Evolutionary conservation across 2,888 invertebrate species (phyloP), one percentile per base, ranked within the genome.

Genomic region (Macaria liturata): DNA sequence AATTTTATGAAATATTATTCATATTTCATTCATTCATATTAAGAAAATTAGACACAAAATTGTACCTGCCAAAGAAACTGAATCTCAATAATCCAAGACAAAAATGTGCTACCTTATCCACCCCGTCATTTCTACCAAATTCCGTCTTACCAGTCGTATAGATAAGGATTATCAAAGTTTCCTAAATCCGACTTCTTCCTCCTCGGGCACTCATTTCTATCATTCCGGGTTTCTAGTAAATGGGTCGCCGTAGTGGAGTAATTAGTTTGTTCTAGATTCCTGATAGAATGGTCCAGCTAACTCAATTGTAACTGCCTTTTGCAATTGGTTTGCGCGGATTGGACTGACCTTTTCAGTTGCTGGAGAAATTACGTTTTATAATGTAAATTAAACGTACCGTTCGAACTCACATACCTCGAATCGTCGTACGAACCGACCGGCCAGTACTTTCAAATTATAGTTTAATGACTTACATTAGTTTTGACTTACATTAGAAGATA

Each of bases 91-190:
- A 20, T 20, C 20, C 20, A 20, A 20, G 20, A 20, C 34, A 37
- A 42, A 42, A 42, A 42, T 8, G 1, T 42, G 4, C n/a, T 42
- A 42, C 42, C 9, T 9, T 9, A 42, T n/a, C 42, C 9, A 8
- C 42, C 4, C 8, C 1, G 8, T 8, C 9, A 42, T 50, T 49
- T 46, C 9, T 50, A 46, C 42, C 31, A 51, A 42, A 46, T 56
- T 43, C 9, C 37, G 34, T 37, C 34, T 37, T 1, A 20, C 37
- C 9, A 42, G 46, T 51, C 30, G 9, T 46, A 30, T 34, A 57
- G 57, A 57, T 57, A 51, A 57, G 57, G 49, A 52, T 45, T 57
- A 57, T 49, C 9, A 57, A 57, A 57, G 57, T 57, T 57, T 32
- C 9, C 46, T 9, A 40, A 58, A 57, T 52, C 39, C 48, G 43